Conservation (phyloP, 2,113 vertebrate genomes). For the Ellobius talpinus region DNA sequence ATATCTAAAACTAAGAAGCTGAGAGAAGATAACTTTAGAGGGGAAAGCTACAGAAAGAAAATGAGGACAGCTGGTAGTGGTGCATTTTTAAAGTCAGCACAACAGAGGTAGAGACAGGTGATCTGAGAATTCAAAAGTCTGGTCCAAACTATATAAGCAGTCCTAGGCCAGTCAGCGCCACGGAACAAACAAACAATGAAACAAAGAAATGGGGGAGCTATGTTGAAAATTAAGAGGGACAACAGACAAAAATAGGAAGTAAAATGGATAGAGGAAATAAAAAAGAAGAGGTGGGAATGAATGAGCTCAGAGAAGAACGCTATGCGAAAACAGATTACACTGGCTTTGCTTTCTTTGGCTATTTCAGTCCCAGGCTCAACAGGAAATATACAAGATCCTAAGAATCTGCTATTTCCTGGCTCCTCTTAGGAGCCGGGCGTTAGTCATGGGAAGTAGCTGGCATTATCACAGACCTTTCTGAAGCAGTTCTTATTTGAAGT, state of each 20-base stretch:
- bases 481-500: slow-evolving; percentile 60
- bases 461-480: slow-evolving; percentile 29
- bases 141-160: not conserved
- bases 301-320: not conserved
- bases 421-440: not conserved
- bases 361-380: not conserved
- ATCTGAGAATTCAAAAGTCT: not conserved
- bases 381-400: not conserved
- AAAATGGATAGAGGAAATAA: not conserved
- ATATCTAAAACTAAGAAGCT: not conserved
- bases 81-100: too few relatives aligned
- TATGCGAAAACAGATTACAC: not conserved
- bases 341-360: not conserved
- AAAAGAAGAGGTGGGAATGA: not conserved
- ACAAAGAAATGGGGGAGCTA: not conserved
- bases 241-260: not conserved
- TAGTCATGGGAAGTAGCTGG: not conserved
- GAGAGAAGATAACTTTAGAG: not conserved
- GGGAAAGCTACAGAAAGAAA: too few relatives aligned
- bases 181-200: not conserved
- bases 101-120: not conserved
- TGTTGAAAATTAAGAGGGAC: not conserved
- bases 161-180: too few relatives aligned
- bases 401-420: not conserved
- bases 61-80: not conserved